phyloP scores from a whole-genome alignment of 1,140 invertebrate genomes.

The Caenorhabditis briggsae region DNA sequence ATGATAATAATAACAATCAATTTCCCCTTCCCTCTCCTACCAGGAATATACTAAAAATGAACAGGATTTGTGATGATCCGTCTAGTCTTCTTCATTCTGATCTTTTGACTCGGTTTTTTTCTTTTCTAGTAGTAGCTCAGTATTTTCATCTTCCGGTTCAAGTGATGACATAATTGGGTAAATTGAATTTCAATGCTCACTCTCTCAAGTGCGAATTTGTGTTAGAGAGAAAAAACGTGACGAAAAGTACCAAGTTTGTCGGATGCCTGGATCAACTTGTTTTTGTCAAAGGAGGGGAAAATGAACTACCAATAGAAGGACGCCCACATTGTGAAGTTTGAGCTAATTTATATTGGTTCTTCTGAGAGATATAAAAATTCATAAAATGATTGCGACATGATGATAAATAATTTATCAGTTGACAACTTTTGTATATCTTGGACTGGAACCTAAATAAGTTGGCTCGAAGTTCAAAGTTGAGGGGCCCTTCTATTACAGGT shows the following conservation, averaged over 20 bases:
- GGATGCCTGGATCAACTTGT: not conserved
- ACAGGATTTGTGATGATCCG: not conserved
- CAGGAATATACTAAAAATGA: not conserved
- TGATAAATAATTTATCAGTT: no score
- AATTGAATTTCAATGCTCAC: not conserved
- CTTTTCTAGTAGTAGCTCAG: not conserved
- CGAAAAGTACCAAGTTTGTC: not conserved
- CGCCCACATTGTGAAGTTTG: no score
- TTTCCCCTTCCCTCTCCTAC: not conserved
- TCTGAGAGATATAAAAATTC: not conserved
- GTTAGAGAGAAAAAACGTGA: not conserved
- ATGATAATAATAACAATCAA: not conserved
- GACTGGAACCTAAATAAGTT: not conserved
- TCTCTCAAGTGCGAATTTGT: not conserved
- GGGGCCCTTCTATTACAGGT: no score
- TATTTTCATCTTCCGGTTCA: not conserved
- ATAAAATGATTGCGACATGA: no score
- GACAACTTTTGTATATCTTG: no score
- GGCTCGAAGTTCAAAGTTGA: not conserved
- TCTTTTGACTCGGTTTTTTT: not conserved
- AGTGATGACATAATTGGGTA: not conserved
- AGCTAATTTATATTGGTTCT: no score
- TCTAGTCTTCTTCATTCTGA: not conserved
- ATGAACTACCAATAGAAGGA: no score
- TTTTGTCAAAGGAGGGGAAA: not conserved